Evolutionary conservation across 2,888 invertebrate species (phyloP).

Genomic region (Ormyrus thymus): DNA sequence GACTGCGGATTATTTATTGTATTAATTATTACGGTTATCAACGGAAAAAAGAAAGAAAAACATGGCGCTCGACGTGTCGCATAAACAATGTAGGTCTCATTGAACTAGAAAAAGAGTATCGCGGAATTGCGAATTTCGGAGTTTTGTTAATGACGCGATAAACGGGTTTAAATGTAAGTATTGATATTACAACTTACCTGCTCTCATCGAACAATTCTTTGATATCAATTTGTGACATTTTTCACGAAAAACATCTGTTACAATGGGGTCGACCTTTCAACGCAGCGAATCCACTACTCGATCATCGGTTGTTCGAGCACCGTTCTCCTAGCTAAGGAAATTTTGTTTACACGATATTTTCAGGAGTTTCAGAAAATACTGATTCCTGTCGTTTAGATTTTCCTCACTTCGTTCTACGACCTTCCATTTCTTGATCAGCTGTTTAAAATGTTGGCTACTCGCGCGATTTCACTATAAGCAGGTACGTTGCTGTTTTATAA

Average conservation of each 20-base stretch:
- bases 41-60: constrained; percentile 14
- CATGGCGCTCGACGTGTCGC: constrained; percentile 29
- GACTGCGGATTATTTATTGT: neutral
- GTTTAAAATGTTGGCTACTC: constrained; percentile 49
- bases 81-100: constrained; percentile 41
- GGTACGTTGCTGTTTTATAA: constrained; percentile 4
- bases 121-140: constrained; percentile 8
- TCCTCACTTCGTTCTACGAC: constrained; percentile 47
- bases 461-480: constrained; percentile 37
- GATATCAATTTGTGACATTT: constrained; percentile 74
- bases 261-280: constrained; percentile 26
- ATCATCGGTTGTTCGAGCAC: constrained; percentile 8
- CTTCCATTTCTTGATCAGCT: constrained; percentile 56
- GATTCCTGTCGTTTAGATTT: constrained; percentile 26
- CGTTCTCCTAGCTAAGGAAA: neutral
- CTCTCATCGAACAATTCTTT: constrained; percentile 73
- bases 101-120: neutral
- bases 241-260: constrained; percentile 72
- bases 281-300: constrained; percentile 1
- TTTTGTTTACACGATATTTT: neutral
- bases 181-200: constrained; percentile 66
- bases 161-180: constrained; percentile 45
- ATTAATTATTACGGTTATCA: constrained; percentile 14
- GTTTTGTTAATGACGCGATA: constrained; percentile 1
- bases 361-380: constrained; percentile 8